Evolutionary conservation across 2,113 vertebrate genomes (phyloP).

Genomic region (Burhinus bistriatus): DNA sequence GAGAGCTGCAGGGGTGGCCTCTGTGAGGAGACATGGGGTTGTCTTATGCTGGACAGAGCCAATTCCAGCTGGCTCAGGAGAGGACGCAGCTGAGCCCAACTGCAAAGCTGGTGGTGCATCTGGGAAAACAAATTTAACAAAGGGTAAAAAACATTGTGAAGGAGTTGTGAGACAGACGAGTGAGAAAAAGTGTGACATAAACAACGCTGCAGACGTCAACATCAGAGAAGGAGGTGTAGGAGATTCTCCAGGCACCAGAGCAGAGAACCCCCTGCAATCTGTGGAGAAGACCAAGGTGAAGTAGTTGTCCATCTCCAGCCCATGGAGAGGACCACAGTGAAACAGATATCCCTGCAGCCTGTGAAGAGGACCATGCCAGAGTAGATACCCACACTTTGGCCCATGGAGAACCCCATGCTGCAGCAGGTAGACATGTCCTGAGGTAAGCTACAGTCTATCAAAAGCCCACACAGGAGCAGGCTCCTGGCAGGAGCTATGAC

Average conservation of each 20-base stretch:
- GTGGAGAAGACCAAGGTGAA: not conserved
- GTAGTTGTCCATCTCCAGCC: not conserved
- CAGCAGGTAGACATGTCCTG: not conserved
- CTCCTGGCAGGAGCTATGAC: not conserved
- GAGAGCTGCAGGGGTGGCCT: not conserved
- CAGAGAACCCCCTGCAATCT: not conserved
- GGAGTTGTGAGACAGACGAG: not conserved
- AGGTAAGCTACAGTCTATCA: not conserved
- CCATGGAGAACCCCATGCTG: not conserved
- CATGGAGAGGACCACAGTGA: rapidly evolving
- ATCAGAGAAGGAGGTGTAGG: not conserved
- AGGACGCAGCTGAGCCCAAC: not conserved
- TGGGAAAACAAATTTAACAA: not conserved
- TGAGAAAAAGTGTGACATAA: not conserved
- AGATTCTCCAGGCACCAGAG: not conserved
- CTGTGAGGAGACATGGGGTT: not conserved
- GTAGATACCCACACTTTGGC: not conserved
- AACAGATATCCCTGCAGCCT: not conserved
- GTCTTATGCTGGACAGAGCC: not conserved
- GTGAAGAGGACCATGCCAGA: not conserved
- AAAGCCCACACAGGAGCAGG: not conserved
- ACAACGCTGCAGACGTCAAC: not conserved
- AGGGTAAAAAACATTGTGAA: not conserved
- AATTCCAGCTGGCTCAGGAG: not conserved
- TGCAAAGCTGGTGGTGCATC: not conserved